phyloP scores from a whole-genome alignment of 2,888 invertebrate genomes.

The Apamea anceps region DNA sequence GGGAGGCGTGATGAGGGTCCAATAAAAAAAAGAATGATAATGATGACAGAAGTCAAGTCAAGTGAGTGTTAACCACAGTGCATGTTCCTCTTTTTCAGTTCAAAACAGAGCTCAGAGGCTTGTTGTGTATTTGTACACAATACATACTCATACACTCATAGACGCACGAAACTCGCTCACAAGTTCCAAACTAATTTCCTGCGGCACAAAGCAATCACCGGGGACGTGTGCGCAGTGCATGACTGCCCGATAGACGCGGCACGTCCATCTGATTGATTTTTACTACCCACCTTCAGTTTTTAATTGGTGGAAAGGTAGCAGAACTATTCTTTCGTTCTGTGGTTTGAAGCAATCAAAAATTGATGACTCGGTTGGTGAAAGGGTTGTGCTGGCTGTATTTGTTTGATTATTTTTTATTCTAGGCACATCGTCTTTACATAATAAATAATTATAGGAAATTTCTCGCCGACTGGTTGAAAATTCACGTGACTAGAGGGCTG shows the following conservation, averaged over 20 bases:
- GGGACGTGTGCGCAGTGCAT: constrained; percentile 72
- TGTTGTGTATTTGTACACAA: constrained; percentile 11
- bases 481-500: not conserved
- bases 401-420: not conserved
- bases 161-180: constrained; percentile 73
- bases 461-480: not conserved
- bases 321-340: constrained; percentile 13
- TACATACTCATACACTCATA: constrained; percentile 20
- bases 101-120: not conserved
- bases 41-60: not conserved
- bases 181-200: constrained; percentile 88
- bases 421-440: not conserved
- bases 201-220: constrained; percentile 86
- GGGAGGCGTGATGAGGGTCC: no score
- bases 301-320: constrained; percentile 47
- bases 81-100: not conserved
- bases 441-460: not conserved
- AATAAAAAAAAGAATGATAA: not conserved
- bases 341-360: constrained; percentile 39
- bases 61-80: not conserved
- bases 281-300: constrained; percentile 56
- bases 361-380: not conserved
- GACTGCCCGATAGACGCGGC: constrained; percentile 71
- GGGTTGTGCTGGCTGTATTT: not conserved
- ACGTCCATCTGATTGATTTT: constrained; percentile 79